Evolutionary conservation across 2,113 vertebrate species (phyloP).

Genomic region (Lophotis ruficrista): DNA sequence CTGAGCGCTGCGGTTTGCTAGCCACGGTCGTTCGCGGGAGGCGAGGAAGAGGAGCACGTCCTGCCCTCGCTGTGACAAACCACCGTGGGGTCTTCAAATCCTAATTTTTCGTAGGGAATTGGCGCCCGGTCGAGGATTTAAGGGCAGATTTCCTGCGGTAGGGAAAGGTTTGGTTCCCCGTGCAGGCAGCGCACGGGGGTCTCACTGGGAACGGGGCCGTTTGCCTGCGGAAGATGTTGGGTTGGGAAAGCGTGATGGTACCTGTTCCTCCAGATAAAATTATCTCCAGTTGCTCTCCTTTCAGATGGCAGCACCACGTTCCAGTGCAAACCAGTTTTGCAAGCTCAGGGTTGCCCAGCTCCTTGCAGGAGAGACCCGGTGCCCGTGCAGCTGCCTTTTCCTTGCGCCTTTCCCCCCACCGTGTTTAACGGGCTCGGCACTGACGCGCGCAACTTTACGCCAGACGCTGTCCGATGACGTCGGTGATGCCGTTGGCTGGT

Average conservation of each 20-base stretch:
- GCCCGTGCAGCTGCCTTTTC: rapidly evolving
- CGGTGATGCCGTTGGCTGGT: background rate
- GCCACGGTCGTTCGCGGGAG: rapidly evolving
- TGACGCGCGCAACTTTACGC: background rate
- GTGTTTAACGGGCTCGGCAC: background rate
- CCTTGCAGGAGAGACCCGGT: background rate
- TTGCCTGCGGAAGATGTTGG: background rate
- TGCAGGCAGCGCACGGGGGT: rapidly evolving
- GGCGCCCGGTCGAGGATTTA: background rate
- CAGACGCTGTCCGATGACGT: background rate
- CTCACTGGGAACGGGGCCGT: rapidly evolving
- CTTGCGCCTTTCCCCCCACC: background rate
- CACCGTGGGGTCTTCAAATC: background rate
- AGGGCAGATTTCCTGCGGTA: background rate
- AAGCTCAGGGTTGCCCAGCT: background rate
- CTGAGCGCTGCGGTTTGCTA: rapidly evolving
- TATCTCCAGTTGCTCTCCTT: background rate
- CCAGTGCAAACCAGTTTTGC: background rate
- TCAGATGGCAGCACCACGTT: rapidly evolving
- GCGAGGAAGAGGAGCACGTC: background rate
- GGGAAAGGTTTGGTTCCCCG: background rate
- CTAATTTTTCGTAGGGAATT: background rate
- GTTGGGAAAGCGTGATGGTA: background rate
- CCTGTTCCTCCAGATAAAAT: background rate
- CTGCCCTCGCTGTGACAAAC: background rate